Conservation (phyloP, 37 sponge, comb jelly and placozoan species). For the Chondrosia reniformis region DNA sequence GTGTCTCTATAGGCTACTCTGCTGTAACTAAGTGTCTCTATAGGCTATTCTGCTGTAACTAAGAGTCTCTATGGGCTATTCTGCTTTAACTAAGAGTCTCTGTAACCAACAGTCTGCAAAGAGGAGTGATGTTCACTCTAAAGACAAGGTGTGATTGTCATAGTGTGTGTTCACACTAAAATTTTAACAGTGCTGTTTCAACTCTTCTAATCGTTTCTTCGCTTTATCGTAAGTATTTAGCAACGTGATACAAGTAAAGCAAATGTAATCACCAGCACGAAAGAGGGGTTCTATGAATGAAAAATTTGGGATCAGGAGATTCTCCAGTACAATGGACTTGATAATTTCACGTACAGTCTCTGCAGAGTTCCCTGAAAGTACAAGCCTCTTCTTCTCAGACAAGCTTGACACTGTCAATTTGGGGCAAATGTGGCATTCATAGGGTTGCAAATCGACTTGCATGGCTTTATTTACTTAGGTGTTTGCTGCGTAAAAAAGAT, state of each 20-base stretch:
- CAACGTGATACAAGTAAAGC: neutral
- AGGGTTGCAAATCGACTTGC: neutral
- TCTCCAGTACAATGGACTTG: neutral
- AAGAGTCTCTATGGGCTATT: no score
- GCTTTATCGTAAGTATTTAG: no score
- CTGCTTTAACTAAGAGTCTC: no score
- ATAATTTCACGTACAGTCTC: neutral
- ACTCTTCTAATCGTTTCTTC: neutral
- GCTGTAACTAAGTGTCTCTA: no score
- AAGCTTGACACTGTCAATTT: neutral
- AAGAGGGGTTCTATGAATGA: neutral
- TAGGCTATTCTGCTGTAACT: no score
- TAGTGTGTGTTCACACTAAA: no score
- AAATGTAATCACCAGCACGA: neutral
- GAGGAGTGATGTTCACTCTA: no score
- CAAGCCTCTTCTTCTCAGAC: neutral
- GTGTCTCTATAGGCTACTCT: no score
- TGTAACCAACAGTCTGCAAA: no score
- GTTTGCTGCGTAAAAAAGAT: no score
- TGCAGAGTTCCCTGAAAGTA: neutral
- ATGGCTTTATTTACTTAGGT: neutral
- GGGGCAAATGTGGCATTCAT: neutral
- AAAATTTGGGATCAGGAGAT: neutral
- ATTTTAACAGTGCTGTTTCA: no score
- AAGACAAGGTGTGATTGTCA: no score